Evolutionary conservation across 2,113 vertebrate genomes (phyloP).

Genomic region (Microcebus tavaratra): DNA sequence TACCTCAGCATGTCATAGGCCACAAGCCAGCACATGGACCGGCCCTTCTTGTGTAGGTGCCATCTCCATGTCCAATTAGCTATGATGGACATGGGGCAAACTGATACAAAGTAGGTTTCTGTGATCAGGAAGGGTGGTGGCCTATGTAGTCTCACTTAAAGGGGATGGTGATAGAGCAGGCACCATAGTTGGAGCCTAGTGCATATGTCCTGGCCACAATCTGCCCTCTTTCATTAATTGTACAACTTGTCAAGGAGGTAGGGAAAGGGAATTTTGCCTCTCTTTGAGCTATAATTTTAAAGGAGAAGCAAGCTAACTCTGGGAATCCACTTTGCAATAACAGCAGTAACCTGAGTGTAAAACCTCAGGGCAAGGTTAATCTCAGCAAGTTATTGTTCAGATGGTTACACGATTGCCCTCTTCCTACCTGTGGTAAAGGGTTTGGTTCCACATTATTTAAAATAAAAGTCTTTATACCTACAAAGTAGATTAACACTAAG

Average conservation of each 20-base stretch:
- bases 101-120: neutral
- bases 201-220: neutral
- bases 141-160: neutral
- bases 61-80: neutral
- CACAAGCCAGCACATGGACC: neutral
- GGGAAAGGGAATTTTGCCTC: neutral
- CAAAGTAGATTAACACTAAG: neutral
- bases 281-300: neutral
- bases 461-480: neutral
- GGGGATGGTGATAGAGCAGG: no score
- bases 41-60: neutral
- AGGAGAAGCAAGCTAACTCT: neutral
- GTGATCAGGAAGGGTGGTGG: neutral
- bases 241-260: neutral
- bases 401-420: fast-evolving
- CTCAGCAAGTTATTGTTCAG: neutral
- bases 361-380: neutral
- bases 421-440: no score
- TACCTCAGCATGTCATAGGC: neutral
- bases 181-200: fast-evolving
- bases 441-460: neutral
- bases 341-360: neutral
- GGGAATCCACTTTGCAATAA: neutral
- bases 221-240: neutral
- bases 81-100: neutral